Base-by-base conservation (phyloP, 2,797 vertebrate species). In the Botia kubotai region DNA sequence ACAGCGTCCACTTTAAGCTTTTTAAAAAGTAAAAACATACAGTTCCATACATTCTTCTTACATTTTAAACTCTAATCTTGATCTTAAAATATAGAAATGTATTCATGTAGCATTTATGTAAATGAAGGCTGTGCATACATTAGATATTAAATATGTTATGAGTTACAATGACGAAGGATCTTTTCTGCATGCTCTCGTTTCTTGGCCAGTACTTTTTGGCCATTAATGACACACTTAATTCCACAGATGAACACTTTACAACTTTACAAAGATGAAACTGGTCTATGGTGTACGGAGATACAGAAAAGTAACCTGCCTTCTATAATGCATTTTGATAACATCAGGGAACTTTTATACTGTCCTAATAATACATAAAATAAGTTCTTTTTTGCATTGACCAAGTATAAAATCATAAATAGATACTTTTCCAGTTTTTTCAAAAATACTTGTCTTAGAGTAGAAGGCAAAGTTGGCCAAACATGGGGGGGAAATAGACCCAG, bases 391-490 rank as follows among this genome's bases (percentile, higher is more conserved):
- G 21, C 52, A 1, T 50, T 80, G 71, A 74, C 63, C 79, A 74
- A 62, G 53, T 77, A 77, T 77, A 77, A 65, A 63, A 82, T 77
- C 75, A 76, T 85, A 87, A 87, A 89, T 89, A 82, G 84, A 67
- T 84, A 84, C 81, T 78, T 79, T 66, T 46, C 43, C 60, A 86
- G 87, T 87, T 58, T 65, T 46, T 80, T 87, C 14, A 91, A 92
- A 92, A 92, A 92, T 91, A 92, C 87, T 79, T 53, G 69, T 72
- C 82, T 87, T 85, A 69, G 67, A 69, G 70, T 88, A 90, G 76
- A 92, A 92, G 89, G 87, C 87, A 89, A 87, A 83, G 87, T 89
- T 82, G 83, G 86, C 85, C 80, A 89, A 87, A 88, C 87, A 89
- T 39, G 48, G 43, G 78, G 78, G 87, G 82, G 71, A 75, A 87